Evolutionary conservation across 2,113 vertebrate species (phyloP).

Genomic region (Trinectes maculatus): DNA sequence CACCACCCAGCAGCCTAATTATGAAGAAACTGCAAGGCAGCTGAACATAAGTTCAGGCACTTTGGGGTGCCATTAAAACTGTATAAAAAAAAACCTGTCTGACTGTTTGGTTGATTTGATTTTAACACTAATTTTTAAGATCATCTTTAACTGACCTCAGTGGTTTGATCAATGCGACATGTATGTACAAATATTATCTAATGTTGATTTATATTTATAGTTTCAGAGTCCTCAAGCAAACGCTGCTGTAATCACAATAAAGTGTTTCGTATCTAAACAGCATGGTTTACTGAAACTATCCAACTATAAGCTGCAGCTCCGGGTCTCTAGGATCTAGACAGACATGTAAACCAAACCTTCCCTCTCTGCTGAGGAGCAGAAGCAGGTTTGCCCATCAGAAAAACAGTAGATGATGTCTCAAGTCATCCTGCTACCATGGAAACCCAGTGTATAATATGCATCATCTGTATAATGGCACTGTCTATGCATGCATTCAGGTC

Average conservation of each 20-base stretch:
- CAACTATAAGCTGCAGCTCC: neutral
- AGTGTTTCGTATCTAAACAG: neutral
- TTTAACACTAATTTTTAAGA: neutral
- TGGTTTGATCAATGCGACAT: neutral
- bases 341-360: too few species aligned
- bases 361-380: too few species aligned
- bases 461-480: too few species aligned
- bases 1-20: conserved; percentile 83
- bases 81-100: neutral
- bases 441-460: too few species aligned
- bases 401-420: too few species aligned
- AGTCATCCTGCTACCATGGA: too few species aligned
- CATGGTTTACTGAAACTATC: neutral
- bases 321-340: too few species aligned
- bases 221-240: neutral
- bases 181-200: neutral
- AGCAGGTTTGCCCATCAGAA: too few species aligned
- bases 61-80: neutral
- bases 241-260: conserved; percentile 2
- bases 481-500: too few species aligned
- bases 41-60: conserved; percentile 9
- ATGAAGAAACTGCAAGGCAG: conserved; percentile 87
- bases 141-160: neutral
- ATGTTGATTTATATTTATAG: conserved; percentile 17
- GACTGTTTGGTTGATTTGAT: neutral